phyloP scores from a whole-genome alignment of 2,797 vertebrate genomes.

The Microcaecilia unicolor region DNA sequence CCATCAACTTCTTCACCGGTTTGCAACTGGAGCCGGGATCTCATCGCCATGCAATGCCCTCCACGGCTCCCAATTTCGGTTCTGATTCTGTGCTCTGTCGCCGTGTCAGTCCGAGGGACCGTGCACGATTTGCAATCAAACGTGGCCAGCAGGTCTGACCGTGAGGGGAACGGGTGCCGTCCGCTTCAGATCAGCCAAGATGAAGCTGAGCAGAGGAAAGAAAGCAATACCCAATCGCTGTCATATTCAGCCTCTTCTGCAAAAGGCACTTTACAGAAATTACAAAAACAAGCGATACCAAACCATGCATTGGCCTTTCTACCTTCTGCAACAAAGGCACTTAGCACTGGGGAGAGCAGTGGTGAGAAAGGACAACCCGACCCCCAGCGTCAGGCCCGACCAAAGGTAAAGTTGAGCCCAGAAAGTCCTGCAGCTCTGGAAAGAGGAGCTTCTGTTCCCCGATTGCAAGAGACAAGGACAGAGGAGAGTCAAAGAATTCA shows the following conservation, averaged over 20 bases:
- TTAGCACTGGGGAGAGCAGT: background rate
- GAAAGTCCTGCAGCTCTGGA: background rate
- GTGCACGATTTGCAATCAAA: background rate
- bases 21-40: background rate
- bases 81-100: background rate
- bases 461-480: background rate
- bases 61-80: background rate
- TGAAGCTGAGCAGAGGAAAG: background rate
- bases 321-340: no score
- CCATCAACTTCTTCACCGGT: background rate
- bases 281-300: no score
- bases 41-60: conserved; percentile 1
- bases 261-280: background rate
- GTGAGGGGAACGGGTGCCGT: background rate
- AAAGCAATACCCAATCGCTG: no score
- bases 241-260: background rate
- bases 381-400: background rate
- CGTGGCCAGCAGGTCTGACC: background rate
- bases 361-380: background rate
- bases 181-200: background rate
- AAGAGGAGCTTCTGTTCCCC: background rate
- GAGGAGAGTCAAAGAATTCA: background rate
- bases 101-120: background rate
- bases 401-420: background rate
- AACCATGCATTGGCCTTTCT: no score